These are phyloP conservation scores for Helarctos malayanus DNA, from an alignment of 2,797 vertebrate species.

Conservation along the genomic window DNA sequence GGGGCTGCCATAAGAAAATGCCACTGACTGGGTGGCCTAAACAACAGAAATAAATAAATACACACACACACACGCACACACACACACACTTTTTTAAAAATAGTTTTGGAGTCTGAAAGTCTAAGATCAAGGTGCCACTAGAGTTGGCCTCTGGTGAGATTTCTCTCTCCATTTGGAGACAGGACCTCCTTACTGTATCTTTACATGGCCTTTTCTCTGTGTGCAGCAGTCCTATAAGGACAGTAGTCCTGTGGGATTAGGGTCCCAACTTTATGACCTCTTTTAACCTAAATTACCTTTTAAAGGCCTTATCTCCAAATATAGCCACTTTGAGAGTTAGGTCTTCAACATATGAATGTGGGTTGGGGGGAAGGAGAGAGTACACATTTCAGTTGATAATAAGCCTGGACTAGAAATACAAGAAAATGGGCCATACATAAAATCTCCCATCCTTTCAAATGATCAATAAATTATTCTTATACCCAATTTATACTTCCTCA, in stretches of 20 bases:
- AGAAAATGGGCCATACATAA: background rate
- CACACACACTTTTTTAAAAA: too few relatives aligned
- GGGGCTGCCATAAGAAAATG: background rate
- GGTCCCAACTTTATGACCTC: background rate
- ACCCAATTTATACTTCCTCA: background rate
- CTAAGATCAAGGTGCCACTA: background rate
- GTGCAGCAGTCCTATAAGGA: background rate
- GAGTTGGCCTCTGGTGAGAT: background rate
- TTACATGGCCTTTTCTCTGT: background rate
- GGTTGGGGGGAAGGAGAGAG: background rate
- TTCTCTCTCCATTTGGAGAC: background rate
- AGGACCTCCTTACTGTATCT: background rate
- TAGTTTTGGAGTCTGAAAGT: background rate
- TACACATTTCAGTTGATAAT: background rate
- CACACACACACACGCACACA: too few relatives aligned
- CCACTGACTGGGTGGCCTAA: background rate
- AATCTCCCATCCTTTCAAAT: background rate
- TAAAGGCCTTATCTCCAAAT: background rate
- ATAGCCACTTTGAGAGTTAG: background rate
- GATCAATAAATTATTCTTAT: constrained; percentile 1
- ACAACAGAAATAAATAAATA: background rate
- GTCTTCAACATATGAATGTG: background rate
- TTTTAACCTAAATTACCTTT: background rate
- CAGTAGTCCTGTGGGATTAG: background rate
- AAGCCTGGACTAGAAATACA: background rate